phyloP scores from a whole-genome alignment of 2,888 invertebrate species.

The Bellardia bayeri region DNA sequence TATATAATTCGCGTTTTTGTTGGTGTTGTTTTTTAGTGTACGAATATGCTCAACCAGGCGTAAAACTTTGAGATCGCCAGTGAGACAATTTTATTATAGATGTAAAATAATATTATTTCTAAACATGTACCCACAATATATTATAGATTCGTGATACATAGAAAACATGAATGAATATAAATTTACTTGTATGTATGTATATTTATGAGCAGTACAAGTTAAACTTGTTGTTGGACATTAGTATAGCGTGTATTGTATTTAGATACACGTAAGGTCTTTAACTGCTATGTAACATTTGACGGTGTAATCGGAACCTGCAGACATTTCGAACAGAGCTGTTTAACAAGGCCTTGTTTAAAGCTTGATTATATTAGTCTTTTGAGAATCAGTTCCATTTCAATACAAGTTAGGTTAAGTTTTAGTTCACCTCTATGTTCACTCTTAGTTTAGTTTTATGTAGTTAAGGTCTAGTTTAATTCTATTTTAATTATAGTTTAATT shows the following conservation, averaged over 20 bases:
- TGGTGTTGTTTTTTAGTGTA: constrained; percentile 31
- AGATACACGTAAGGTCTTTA: constrained; percentile 8
- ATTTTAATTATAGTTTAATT: neutral
- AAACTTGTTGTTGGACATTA: constrained; percentile 22
- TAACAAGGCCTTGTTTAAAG: too few species aligned
- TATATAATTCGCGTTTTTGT: constrained; percentile 66
- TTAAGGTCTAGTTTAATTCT: neutral
- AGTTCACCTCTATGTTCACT: neutral
- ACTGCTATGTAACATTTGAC: neutral
- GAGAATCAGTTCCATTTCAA: neutral
- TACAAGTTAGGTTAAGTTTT: neutral
- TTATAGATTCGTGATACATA: neutral
- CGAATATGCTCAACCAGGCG: constrained; percentile 80
- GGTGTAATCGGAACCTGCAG: neutral
- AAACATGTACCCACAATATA: constrained; percentile 40
- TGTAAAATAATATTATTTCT: constrained; percentile 54
- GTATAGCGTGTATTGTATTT: constrained; percentile 17
- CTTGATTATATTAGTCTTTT: neutral
- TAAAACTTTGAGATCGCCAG: constrained; percentile 80
- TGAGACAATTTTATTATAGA: constrained; percentile 74
- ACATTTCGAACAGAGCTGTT: too few species aligned
- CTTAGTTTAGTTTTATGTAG: neutral
- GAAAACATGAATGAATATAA: constrained; percentile 29
- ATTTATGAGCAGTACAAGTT: neutral
- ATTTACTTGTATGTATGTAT: neutral